Conservation (phyloP, 2,888 invertebrate species). For the Oscheius sp. region DNA sequence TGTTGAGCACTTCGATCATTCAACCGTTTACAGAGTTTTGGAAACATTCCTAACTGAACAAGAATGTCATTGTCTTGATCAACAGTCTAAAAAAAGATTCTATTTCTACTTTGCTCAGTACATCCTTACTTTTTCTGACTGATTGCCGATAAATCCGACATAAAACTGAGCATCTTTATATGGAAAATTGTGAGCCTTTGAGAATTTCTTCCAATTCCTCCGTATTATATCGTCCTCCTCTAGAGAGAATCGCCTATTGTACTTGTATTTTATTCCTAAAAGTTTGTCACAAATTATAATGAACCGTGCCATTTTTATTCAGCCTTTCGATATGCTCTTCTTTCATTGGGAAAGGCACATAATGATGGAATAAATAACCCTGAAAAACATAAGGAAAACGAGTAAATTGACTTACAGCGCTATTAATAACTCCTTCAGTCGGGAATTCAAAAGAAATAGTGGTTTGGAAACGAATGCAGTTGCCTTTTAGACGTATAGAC, state of each 20-base stretch:
- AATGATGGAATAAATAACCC: constrained; percentile 30
- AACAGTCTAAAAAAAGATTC: not conserved
- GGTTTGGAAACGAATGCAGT: too few relatives aligned
- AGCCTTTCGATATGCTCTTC: constrained; percentile 16
- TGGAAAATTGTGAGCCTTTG: constrained; percentile 16
- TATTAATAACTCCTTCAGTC: not conserved
- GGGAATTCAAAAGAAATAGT: too few relatives aligned
- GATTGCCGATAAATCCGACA: constrained; percentile 15
- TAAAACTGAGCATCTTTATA: constrained; percentile 29
- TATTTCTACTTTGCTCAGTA: not conserved
- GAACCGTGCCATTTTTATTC: constrained; percentile 8
- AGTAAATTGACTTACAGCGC: not conserved
- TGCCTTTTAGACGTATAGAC: too few relatives aligned
- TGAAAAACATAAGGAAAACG: not conserved
- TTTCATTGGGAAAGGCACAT: not conserved
- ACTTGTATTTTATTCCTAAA: constrained; percentile 17
- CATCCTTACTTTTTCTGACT: not conserved
- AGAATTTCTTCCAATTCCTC: constrained; percentile 24
- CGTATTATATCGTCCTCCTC: constrained; percentile 30
- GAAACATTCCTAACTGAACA: constrained; percentile 17
- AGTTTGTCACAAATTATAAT: not conserved
- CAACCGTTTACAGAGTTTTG: constrained; percentile 8
- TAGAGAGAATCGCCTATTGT: not conserved
- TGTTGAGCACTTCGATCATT: constrained; percentile 21
- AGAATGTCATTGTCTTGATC: not conserved